Percentiles rank a stretch among this genome's conserved stretches.
Evolutionary conservation across 2,113 vertebrate species (phyloP).

Genomic region (Syrmaticus mikado): DNA sequence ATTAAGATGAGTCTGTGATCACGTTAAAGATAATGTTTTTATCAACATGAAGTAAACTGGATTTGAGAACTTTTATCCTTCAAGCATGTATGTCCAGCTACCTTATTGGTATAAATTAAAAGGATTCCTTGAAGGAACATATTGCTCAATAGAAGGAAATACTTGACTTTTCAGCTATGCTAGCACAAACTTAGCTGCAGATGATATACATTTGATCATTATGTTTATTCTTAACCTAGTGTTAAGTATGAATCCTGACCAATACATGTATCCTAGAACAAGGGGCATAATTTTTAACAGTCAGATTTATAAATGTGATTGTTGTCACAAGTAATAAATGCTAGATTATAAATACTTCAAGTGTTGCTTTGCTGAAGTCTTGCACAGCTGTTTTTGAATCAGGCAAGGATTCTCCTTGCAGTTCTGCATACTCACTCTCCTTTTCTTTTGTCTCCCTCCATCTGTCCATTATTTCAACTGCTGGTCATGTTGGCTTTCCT

Average conservation of each 20-base stretch:
- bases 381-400: neutral
- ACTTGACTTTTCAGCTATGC: neutral
- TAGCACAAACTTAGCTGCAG: neutral
- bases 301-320: neutral
- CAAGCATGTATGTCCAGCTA: neutral
- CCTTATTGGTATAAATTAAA: neutral
- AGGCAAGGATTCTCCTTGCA: neutral
- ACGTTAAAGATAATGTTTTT: neutral
- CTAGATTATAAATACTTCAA: neutral
- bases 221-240: neutral
- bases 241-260: neutral
- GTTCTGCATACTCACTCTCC: neutral
- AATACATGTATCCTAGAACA: neutral
- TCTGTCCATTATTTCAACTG: accelerated
- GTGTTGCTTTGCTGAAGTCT: neutral
- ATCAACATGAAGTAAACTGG: neutral
- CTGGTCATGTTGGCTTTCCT: neutral
- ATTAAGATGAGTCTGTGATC: neutral
- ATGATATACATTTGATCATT: neutral
- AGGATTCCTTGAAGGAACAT: neutral
- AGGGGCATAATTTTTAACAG: neutral
- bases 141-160: neutral
- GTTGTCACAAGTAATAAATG: neutral
- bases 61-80: neutral
- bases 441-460: neutral